Evolutionary conservation across 2,113 vertebrate genomes (phyloP).

Genomic region (Phalacrocorax brasilianus): DNA sequence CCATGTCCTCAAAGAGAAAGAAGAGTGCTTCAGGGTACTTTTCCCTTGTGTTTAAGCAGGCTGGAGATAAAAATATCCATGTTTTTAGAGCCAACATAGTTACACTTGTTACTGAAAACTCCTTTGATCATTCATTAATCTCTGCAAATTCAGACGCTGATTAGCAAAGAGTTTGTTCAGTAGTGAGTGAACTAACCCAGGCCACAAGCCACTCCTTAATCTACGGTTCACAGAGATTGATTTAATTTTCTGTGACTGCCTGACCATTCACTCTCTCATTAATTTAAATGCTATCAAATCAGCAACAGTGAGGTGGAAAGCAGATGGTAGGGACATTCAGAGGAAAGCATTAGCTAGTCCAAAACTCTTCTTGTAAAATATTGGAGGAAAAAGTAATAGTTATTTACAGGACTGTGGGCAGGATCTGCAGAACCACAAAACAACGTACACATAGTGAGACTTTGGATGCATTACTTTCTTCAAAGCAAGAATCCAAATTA

Average conservation of each 20-base stretch:
- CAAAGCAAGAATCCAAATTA: constrained; percentile 56
- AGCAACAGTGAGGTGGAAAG: neutral
- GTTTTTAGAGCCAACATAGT: neutral
- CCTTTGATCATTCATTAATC: constrained; percentile 23
- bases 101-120: neutral
- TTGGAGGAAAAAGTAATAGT: neutral
- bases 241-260: constrained; percentile 24
- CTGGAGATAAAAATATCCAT: neutral
- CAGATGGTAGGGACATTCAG: neutral
- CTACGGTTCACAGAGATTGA: neutral
- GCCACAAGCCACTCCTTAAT: constrained; percentile 33
- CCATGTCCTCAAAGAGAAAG: neutral
- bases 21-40: neutral
- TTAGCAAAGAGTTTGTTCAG: neutral
- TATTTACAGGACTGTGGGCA: constrained; percentile 1
- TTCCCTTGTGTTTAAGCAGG: neutral
- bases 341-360: neutral
- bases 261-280: constrained; percentile 9
- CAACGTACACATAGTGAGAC: neutral
- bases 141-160: constrained; percentile 10
- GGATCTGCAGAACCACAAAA: constrained; percentile 38
- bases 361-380: neutral
- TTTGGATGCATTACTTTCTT: neutral
- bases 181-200: neutral
- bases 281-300: constrained; percentile 15